Evolutionary conservation across 2,797 vertebrate species (phyloP), one percentile per base, ranked within the genome.

Genomic region (Liparis tanakae): DNA sequence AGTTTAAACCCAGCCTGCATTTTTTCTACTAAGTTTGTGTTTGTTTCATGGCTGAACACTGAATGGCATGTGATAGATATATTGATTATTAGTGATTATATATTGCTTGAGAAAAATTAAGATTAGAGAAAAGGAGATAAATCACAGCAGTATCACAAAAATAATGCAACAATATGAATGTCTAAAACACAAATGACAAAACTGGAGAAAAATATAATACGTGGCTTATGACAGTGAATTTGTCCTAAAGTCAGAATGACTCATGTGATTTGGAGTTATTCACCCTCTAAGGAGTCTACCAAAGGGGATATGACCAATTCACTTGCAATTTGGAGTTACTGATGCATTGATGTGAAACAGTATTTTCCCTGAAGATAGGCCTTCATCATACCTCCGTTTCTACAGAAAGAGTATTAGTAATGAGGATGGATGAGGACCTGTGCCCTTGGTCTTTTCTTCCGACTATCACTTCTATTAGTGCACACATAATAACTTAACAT

Each of bases 321-420:
- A 85, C 84, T 88, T 78, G 83, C 90, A 92, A 92, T 94, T 93
- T 91, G 79, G 73, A 90, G 85, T 86, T 80, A 87, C 72, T 89
- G 91, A 91, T 89, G 90, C 91, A 89, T 89, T 87, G 85, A 91
- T 91, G 88, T 90, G 91, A 93, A 91, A 85, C 88, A 82, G 78
- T 80, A 87, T 83, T 88, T 88, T 72, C 89, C 90, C 87, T 30
- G 70, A 80, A 89, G 86, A 87, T 51, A 80, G 81, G 80, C 82
- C 88, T 85, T 90, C 80, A 84, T 87, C 82, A 83, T 88, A 83
- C 82, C 64, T 76, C 80, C 13, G 68, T 73, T 83, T 87, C 70
- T 65, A 62, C 66, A 36, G 70, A 85, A 84, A 78, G 70, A 82
- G 66, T 44, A 68, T 76, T 86, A 87, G 79, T 88, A 88, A 91